These are phyloP conservation scores for Paelopatides confundens DNA, from an alignment of 53 echinoderm and acorn worm genomes.

Conservation along the genomic window DNA sequence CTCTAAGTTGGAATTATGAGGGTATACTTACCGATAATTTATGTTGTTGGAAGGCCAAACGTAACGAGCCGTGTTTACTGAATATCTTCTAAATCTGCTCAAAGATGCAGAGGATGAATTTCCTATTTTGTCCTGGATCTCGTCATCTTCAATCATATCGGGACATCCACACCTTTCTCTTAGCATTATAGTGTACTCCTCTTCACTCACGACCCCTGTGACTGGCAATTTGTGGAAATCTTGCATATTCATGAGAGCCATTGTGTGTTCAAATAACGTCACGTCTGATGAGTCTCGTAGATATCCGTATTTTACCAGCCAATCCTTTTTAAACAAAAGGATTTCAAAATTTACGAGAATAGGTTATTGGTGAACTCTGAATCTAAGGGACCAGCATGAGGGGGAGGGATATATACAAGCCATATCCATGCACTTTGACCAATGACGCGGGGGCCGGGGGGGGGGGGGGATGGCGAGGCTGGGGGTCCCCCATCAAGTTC, in stretches of 20 bases:
- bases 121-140: not conserved
- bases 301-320: slow-evolving; percentile 20
- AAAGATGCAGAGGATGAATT: slow-evolving; percentile 14
- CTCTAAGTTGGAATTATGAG: too few relatives aligned
- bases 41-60: not conserved
- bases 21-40: slow-evolving; percentile 12
- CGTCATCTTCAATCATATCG: slow-evolving; percentile 54
- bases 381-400: too few relatives aligned
- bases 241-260: slow-evolving; percentile 60
- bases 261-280: slow-evolving; percentile 11
- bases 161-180: slow-evolving; percentile 70
- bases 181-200: slow-evolving; percentile 51
- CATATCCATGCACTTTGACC: too few relatives aligned
- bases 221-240: slow-evolving; percentile 61
- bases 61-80: not conserved
- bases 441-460: too few relatives aligned
- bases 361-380: too few relatives aligned
- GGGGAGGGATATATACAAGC: too few relatives aligned
- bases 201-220: slow-evolving; percentile 55
- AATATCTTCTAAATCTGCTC: slow-evolving; percentile 35
- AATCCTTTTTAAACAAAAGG: not conserved
- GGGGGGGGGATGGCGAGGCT: too few relatives aligned
- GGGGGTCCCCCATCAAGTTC: too few relatives aligned
- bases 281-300: not conserved
- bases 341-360: too few relatives aligned